These are phyloP conservation scores for Anastrepha ludens DNA, from an alignment of 1,140 invertebrate genomes.

Conservation along the genomic window DNA sequence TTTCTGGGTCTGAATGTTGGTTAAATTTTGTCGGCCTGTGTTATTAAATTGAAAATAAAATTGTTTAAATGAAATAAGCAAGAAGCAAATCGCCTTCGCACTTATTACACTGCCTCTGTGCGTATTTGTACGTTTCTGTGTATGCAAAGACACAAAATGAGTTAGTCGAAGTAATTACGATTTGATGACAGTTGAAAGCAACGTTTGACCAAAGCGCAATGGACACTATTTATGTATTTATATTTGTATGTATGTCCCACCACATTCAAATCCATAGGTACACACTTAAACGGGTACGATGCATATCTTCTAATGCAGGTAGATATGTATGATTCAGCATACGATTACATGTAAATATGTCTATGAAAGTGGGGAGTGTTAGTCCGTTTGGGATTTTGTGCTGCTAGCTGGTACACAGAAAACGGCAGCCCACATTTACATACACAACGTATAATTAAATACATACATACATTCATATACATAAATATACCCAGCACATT, in stretches of 20 bases:
- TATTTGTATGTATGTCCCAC: neutral
- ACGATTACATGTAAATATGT: neutral
- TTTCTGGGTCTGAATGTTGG: no score
- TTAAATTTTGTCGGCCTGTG: no score
- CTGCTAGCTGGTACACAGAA: neutral
- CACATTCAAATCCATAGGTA: neutral
- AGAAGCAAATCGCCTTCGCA: no score
- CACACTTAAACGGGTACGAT: no score
- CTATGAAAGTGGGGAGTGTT: neutral
- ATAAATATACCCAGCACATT: neutral
- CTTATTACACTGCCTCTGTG: no score
- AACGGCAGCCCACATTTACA: neutral
- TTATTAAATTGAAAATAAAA: no score
- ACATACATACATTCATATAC: neutral
- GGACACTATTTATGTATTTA: neutral
- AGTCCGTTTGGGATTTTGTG: neutral
- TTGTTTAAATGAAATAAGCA: no score
- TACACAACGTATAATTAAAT: neutral
- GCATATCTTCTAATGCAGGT: no score
- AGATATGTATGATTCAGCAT: neutral
- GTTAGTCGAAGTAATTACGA: conserved; percentile 35
- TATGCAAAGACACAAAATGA: neutral
- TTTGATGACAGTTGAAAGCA: conserved; percentile 12
- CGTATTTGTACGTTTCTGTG: no score
- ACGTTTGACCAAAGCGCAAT: neutral